These are phyloP conservation scores for Drosophila birchii DNA, from an alignment of 2,888 invertebrate genomes.

Conservation along the genomic window DNA sequence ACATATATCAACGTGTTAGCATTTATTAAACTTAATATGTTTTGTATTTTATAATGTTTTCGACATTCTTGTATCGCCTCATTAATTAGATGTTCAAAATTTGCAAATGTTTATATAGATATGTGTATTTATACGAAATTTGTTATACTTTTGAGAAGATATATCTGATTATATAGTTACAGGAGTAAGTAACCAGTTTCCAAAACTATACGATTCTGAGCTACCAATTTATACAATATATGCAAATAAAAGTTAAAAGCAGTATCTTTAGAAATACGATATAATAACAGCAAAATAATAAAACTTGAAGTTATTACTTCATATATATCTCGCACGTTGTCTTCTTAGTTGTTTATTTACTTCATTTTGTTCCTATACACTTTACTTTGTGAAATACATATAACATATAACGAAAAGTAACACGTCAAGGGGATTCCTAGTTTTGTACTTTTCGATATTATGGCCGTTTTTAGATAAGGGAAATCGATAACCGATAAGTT, in stretches of 20 bases:
- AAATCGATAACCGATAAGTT: slow-evolving; percentile 1
- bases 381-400: no score
- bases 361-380: background rate
- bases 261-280: no score
- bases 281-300: background rate
- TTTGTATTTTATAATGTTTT: slow-evolving; percentile 4
- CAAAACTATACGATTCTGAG: background rate
- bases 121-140: background rate
- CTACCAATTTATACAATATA: background rate
- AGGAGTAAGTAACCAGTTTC: background rate
- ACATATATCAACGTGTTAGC: background rate
- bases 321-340: background rate
- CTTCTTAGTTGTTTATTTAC: background rate
- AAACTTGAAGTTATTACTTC: background rate
- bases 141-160: background rate
- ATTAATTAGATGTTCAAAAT: slow-evolving; percentile 1
- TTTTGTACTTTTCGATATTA: background rate
- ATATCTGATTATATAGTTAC: background rate
- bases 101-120: background rate
- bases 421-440: background rate
- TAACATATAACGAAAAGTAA: no score
- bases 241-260: background rate
- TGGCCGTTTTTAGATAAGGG: background rate
- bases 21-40: slow-evolving; percentile 1
- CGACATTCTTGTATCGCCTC: slow-evolving; percentile 1